Evolutionary conservation across 2,797 vertebrate species (phyloP).

Genomic region (Tauraco hartlaubi): DNA sequence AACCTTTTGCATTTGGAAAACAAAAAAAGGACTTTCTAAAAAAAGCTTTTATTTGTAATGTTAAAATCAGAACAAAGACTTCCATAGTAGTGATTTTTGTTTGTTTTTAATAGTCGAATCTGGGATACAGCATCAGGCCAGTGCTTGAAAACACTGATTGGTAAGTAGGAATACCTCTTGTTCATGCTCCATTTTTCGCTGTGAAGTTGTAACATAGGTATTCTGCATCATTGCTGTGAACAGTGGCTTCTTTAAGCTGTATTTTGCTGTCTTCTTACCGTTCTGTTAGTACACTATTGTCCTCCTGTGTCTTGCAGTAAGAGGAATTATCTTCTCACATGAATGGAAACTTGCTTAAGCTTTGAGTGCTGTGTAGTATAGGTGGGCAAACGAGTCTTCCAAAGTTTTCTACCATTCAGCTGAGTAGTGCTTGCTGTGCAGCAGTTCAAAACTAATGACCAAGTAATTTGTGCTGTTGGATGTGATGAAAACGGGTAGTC

Average conservation of each 20-base stretch:
- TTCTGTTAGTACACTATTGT: not conserved
- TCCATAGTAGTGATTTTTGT: not conserved
- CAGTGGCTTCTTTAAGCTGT: not conserved
- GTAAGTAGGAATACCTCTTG: conserved; percentile 78
- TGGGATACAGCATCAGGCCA: conserved; percentile 99
- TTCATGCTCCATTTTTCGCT: not conserved
- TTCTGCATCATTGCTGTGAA: not conserved
- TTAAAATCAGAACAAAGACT: not conserved
- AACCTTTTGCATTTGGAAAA: not conserved
- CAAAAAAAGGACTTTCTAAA: not conserved
- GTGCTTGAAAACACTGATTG: conserved; percentile 98
- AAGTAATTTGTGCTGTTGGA: not conserved
- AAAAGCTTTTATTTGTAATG: not conserved
- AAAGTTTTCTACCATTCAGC: not conserved
- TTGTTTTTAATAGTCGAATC: conserved; percentile 87
- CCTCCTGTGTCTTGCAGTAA: not conserved
- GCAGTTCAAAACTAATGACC: not conserved
- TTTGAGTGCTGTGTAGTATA: not conserved
- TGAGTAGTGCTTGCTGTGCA: not conserved
- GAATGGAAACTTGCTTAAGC: not conserved
- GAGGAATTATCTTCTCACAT: not conserved
- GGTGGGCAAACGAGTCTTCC: not conserved
- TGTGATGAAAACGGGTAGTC: not conserved
- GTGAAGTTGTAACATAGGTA: not conserved
- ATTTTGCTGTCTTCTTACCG: not conserved